Base-by-base conservation (phyloP, 2,888 invertebrate genomes). In the Trissolcus brochymenae region DNA sequence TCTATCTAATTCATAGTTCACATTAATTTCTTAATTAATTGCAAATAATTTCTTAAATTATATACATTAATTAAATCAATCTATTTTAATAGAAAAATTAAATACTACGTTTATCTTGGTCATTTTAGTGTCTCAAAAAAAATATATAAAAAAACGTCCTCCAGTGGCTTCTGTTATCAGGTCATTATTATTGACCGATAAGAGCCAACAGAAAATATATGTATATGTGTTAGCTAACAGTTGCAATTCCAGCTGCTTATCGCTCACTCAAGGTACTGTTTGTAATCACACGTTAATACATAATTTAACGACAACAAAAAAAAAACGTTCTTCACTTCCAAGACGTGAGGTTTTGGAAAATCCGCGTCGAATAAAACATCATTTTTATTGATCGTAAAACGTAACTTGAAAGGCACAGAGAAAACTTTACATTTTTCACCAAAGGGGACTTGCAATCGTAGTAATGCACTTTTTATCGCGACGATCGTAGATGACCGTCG, bases 241-340 rank as follows among this genome's bases (percentile, higher is more conserved):
- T 74, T 74, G 74, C 67, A 67, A 74, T 67, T 62, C 67, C 74
- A 74, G 74, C 74, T 74, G 74, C 74, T 74, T 74, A 74, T 74
- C 74, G 74, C 67, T 75, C 43, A 56, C 35, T 66, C 64, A 64
- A 75, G 67, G 68, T 59, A 59, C 49, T 59, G 68, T 68, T 75
- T 46, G 51, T 46, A 74, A 57, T 74, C 65, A 21, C 54, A 56
- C 54, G 62, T 43, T 56, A 57, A 74, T 73, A 55, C 66, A 59
- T 57, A 64, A 29, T 56, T 11, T 25, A 51, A 41, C 17, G 25
- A 11, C 35, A 11, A 19, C 13, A 57, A 59, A 35, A 35, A 55
- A 68, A 68, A 25, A 19, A 19, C 53, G 54, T n/a, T 29, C n/a
- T 55, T 29, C 21, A 21, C 6, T 57, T 40, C 17, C 50, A 16